A percentile compares a stretch with the other conserved stretches of the same genome.
These are phyloP conservation scores for Crossocerus cetratus DNA, from an alignment of 2,888 invertebrate genomes.

Conservation along the genomic window DNA sequence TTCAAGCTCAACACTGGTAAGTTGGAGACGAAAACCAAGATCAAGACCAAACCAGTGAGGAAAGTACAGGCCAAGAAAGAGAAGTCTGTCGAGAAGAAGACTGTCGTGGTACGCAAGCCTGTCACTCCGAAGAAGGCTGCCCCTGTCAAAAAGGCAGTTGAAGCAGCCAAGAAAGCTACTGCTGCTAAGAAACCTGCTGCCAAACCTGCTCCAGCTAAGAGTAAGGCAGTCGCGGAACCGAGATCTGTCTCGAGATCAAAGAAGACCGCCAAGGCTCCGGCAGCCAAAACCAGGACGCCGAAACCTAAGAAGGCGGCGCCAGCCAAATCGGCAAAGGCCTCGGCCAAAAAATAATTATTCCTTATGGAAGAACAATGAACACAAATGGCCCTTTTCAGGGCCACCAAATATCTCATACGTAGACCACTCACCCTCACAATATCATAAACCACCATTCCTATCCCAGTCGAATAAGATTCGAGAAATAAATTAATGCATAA, in stretches of 20 bases:
- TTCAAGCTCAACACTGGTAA: conserved; percentile 74
- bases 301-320: conserved; percentile 69
- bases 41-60: conserved; percentile 21
- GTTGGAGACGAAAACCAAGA: conserved; percentile 22
- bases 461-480: too few species aligned
- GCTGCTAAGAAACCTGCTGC: conserved; percentile 47
- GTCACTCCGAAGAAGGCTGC: conserved; percentile 56
- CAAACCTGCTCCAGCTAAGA: conserved; percentile 19
- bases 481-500: too few species aligned
- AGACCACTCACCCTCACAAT: too few species aligned
- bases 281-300: conserved; percentile 74
- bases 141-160: conserved; percentile 56
- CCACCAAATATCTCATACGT: conserved; percentile 1
- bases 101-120: conserved; percentile 8
- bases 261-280: conserved; percentile 69
- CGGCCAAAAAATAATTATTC: conserved; percentile 45
- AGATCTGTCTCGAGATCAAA: conserved; percentile 67
- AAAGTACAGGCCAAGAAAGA: conserved; percentile 14
- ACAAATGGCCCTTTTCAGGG: neutral
- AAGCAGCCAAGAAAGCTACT: conserved; percentile 44
- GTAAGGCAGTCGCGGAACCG: conserved; percentile 31
- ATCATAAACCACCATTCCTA: too few species aligned
- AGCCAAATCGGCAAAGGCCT: conserved; percentile 44
- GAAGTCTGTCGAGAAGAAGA: conserved; percentile 50
- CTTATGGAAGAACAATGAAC: neutral